Conservation (phyloP, 37 sponge, comb jelly and placozoan genomes). For the Crambe crambe region DNA sequence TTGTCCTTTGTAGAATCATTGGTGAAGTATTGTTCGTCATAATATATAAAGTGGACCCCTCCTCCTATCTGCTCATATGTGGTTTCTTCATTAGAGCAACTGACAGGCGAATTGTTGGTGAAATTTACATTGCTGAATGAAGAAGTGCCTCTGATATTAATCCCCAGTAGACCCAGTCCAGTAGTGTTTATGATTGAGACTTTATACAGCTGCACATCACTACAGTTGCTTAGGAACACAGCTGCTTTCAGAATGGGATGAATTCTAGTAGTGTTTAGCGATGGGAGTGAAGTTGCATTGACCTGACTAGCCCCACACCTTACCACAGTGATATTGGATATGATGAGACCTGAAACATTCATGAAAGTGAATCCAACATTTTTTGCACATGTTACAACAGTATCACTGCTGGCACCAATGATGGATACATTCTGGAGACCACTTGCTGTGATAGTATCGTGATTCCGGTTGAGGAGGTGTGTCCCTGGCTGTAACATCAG, state of each 20-base stretch:
- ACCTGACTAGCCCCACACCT: not conserved
- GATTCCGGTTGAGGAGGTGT: not conserved
- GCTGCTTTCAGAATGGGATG: no score
- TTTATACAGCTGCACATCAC: not conserved
- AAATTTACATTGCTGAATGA: not conserved
- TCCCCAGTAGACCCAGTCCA: not conserved
- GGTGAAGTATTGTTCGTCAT: no score
- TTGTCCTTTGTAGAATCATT: no score
- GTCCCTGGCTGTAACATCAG: not conserved
- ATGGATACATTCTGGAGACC: not conserved
- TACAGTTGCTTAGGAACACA: not conserved
- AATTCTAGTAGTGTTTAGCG: no score
- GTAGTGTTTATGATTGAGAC: not conserved
- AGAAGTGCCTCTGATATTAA: not conserved
- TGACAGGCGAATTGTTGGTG: no score
- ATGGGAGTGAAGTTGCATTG: not conserved
- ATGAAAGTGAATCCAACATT: not conserved
- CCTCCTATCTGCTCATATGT: not conserved
- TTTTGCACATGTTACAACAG: not conserved
- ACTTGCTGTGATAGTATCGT: no score
- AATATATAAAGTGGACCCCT: not conserved
- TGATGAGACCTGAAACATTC: not conserved
- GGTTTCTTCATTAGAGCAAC: not conserved
- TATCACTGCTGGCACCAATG: not conserved
- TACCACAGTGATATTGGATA: no score